Base-by-base conservation (phyloP, 2,888 invertebrate genomes). In the Linnaemya tessellans region DNA sequence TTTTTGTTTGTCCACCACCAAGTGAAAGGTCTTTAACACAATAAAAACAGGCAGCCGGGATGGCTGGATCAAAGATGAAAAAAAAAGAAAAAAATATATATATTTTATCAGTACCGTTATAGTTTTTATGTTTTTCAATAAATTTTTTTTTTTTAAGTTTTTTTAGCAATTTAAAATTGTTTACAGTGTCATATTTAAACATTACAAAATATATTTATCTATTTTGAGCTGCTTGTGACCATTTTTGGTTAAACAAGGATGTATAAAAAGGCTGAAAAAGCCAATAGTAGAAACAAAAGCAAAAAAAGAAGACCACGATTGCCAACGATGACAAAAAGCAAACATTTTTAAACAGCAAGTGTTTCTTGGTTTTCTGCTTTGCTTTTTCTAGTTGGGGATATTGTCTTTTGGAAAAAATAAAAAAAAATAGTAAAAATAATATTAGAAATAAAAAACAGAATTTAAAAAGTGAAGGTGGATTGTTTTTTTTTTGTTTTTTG, bases 391-490 rank as follows among this genome's bases (percentile, higher is more conserved):
- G 54, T 56, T 41, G 49, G 41, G 25, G 46, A 25, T 77, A 75
- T 84, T 75, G 80, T 80, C 80, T 75, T 51, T 64, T 49, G n/a
- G 1, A 8, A 20, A 15, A 43, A 8, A 65, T 38, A 62, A 80
- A 41, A 54, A 78, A 73, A 80, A 84, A 60, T 11, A 18, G 11
- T 30, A 74, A 56, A 80, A 70, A 79, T 74, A 49, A 18, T 30
- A 74, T 70, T 64, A 30, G 54, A 67, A 58, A 54, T 38, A 70
- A 84, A 71, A 73, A 81, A 70, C 82, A 85, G 82, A 85, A 85
- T 82, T 74, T 85, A 80, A 85, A 85, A 85, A 85, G 85, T 85
- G 85, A 85, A 85, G 85, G 85, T 85, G 85, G 85, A 80, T 75
- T 71, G 60, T 60, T 38, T 51, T 46, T 35, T 18, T 46, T 56